Percentiles rank a stretch among this genome's conserved stretches.
Conservation (phyloP, 2,888 invertebrate species). For the Drosophila anceps region DNA sequence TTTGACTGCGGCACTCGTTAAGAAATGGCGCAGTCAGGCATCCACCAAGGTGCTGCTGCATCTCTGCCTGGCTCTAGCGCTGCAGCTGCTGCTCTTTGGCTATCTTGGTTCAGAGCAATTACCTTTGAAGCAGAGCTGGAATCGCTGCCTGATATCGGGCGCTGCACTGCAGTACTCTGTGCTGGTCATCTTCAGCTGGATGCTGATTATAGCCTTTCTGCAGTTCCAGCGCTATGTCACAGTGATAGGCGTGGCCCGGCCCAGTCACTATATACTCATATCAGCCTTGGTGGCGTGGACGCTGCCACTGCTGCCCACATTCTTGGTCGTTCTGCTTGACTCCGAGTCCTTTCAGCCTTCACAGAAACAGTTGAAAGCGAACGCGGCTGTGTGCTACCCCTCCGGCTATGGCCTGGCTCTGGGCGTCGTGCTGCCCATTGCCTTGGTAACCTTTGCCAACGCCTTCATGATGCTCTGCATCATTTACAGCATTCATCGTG, state of each 20-base stretch:
- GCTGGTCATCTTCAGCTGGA: slow-evolving; percentile 90
- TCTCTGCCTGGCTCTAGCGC: slow-evolving; percentile 88
- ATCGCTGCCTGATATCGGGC: slow-evolving; percentile 87
- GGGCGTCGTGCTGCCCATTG: slow-evolving; percentile 87
- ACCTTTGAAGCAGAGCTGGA: slow-evolving; percentile 46
- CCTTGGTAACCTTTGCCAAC: slow-evolving; percentile 86
- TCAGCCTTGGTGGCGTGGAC: slow-evolving; percentile 89
- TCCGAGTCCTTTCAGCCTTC: slow-evolving; percentile 86
- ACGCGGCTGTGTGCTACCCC: slow-evolving; percentile 86
- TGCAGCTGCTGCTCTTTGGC: slow-evolving; percentile 86
- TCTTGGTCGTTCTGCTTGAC: slow-evolving; percentile 85
- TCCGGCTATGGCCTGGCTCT: slow-evolving; percentile 86
- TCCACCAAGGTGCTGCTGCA: slow-evolving; percentile 89
- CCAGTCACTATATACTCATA: slow-evolving; percentile 88
- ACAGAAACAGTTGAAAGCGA: slow-evolving; percentile 45
- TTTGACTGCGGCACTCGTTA: slow-evolving; percentile 87
- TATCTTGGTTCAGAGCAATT: slow-evolving; percentile 59
- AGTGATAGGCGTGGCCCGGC: slow-evolving; percentile 87
- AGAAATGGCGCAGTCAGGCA: slow-evolving; percentile 88
- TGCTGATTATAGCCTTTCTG: slow-evolving; percentile 89
- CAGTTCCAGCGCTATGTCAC: slow-evolving; percentile 90
- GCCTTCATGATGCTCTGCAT: slow-evolving; percentile 87
- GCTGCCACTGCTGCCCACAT: slow-evolving; percentile 87
- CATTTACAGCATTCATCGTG: slow-evolving; percentile 84
- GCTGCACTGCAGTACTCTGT: slow-evolving; percentile 89